Base-by-base conservation (phyloP, 2,113 vertebrate genomes). In the Etia nguti region DNA sequence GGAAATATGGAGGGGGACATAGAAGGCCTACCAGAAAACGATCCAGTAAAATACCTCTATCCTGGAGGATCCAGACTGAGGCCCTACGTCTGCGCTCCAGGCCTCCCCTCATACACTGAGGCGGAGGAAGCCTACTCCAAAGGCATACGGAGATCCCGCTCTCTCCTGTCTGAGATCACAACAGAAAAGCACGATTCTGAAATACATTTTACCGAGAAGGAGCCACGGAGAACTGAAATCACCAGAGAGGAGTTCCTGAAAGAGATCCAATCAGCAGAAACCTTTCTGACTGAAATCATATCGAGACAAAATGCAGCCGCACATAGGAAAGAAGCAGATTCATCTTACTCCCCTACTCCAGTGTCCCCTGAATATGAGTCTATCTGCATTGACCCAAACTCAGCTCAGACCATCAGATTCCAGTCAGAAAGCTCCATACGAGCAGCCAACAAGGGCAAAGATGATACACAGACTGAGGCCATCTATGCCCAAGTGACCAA, bases 401-500 rank as follows among this genome's bases (percentile, higher is more conserved):
- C 93, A 2, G 81, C 95, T 55, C 96, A 96, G 90, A 96, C 96
- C 82, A 96, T 97, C 84, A 90, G 81, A 4, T 97, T 96, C 86
- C 94, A 96, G 90, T 94, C 94, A 3, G 96, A 96, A 70, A 96
- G 82, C 84, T 91, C 95, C 26, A 46, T 93, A 79, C 87, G 90
- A 86, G 89, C 91, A 43, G 89, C 92, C 79, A 91, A 65, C 65
- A 94, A 93, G 77, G 85, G 93, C 36, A 93, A 93, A 73, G 95
- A 94, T 50, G 96, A 95, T 8, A 60, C 83, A 8, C 92, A 90
- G 26, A 95, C 96, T 24, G 96, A 97, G 80, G 96, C 96, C 48
- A 97, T 97, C 87, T 97, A 97, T 20, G 96, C 96, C 41, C 96
- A 97, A 87, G 96, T 97, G 36, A 97, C 96, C 60, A 97, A 97